Base-by-base conservation (phyloP, 1,140 invertebrate species). In the Spodoptera frugiperda region DNA sequence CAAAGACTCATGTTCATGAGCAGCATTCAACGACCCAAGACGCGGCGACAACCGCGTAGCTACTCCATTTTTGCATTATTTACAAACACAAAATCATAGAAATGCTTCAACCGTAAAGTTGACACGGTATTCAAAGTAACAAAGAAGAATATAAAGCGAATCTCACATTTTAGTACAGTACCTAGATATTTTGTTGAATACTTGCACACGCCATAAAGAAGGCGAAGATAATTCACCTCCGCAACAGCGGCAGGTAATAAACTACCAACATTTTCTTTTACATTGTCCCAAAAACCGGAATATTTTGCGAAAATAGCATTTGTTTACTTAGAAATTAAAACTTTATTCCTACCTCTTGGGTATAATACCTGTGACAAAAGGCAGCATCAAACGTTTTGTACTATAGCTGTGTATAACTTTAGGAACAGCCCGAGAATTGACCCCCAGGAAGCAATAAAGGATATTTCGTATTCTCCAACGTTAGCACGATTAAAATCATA, bases 401-500 rank as follows among this genome's bases (percentile, higher is more conserved):
- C n/a, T 10, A 21, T 61, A 39, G 44, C 59, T 11, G 17, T 25
- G 15, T 19, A 46, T 30, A 59, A 44, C n/a, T 44, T 33, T 9
- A 63, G n/a, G 44, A 44, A 39, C 70, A 25, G 19, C 53, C 21
- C 39, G 10, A 48, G 70, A 61, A 71, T 57, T 71, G 68, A 71
- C 53, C 55, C 71, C 71, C 49, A 49, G 71, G 46, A 73, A 73
- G 71, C 55, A 61, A 73, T 73, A 75, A 75, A 73, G 54, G 30
- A 53, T 55, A 75, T 65, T 75, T 75, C 25, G 72, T 75, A 75
- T 75, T 75, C 72, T 44, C 25, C 30, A 12, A 65, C 59, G 72
- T 75, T 75, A 8, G 74, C 63, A 33, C 61, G 74, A 57, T 76
- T 55, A 67, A 70, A 79, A 77, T 78, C 59, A 67, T 77, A 72